These are phyloP conservation scores for Stictocephala bisonia DNA, from an alignment of 2,888 invertebrate species.

Conservation along the genomic window DNA sequence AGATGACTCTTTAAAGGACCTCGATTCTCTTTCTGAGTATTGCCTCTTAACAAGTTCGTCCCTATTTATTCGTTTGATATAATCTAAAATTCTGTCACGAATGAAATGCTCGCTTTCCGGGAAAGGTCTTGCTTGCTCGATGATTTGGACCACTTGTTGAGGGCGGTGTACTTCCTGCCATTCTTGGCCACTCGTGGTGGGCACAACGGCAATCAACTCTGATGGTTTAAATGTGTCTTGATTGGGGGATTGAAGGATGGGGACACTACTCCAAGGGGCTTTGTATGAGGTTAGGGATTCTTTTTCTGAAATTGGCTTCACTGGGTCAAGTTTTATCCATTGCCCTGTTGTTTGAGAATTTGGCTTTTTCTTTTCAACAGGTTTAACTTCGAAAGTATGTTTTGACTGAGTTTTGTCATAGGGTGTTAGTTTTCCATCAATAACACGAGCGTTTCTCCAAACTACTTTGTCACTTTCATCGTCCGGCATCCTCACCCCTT, in stretches of 20 bases:
- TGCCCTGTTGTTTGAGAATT: slow-evolving; percentile 39
- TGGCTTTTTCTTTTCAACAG: slow-evolving; percentile 37
- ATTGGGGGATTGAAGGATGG: neutral
- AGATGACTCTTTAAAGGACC: neutral
- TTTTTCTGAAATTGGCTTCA: slow-evolving; percentile 23
- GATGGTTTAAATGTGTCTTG: slow-evolving; percentile 26
- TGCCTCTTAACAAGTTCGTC: slow-evolving; percentile 65
- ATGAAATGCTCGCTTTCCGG: slow-evolving; percentile 54
- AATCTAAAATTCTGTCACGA: slow-evolving; percentile 65
- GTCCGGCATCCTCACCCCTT: slow-evolving; percentile 85
- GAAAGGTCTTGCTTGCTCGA: slow-evolving; percentile 36
- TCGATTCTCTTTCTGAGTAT: slow-evolving; percentile 14
- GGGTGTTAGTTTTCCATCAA: slow-evolving; percentile 83
- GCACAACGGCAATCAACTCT: slow-evolving; percentile 31
- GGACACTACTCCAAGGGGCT: slow-evolving; percentile 30
- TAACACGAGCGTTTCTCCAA: slow-evolving; percentile 90
- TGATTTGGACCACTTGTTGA: slow-evolving; percentile 41
- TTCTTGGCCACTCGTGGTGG: slow-evolving; percentile 31
- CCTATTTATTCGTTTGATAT: slow-evolving; percentile 75
- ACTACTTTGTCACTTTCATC: slow-evolving; percentile 84
- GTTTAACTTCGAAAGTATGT: slow-evolving; percentile 27
- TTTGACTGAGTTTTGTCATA: slow-evolving; percentile 64
- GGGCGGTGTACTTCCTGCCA: slow-evolving; percentile 43
- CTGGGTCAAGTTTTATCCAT: slow-evolving; percentile 55
- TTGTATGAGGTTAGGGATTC: slow-evolving; percentile 9